Evolutionary conservation across 2,797 vertebrate species (phyloP), one percentile per base, ranked within the genome.

Genomic region (Anguilla anguilla): DNA sequence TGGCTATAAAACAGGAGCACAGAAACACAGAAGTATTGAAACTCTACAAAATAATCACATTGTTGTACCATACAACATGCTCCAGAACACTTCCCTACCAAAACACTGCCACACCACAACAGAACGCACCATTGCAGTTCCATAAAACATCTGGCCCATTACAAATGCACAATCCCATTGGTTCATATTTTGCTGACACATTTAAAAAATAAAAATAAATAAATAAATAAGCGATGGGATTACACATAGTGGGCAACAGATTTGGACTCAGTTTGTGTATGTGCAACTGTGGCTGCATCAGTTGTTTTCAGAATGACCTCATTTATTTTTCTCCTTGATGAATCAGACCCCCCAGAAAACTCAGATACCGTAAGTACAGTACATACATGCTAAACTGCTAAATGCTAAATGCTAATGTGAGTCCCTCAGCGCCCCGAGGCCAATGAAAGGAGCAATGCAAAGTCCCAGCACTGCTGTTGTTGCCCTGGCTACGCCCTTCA

Each of bases 401-500:
- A 74, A 15, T 79, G 74, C 74, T 43, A 79, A 79, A 79, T 82
- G 79, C 43, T 82, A 82, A 82, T 25, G 46, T 19, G 17, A 77
- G 72, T 43, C 35, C 51, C 46, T 82, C 43, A 9, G 46, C 79
- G 10, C 17, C 46, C 79, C 1, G 7, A 82, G 79, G 79, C 79
- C 19, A 25, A 49, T 51, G 79, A 51, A 82, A 82, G 79, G 19
- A 25, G 6, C 79, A 49, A 49, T 82, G 46, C 22, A 82, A 82
- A 82, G 79, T 49, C 79, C 43, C 46, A n/a, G 46, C 79, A 49
- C 79, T 25, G 43, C 22, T 82, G 46, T 51, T 82, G 79, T 82
- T 82, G 79, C 79, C 79, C 79, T 82, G 43, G 79, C 43, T 82
- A 82, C 79, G 43, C 74, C 79, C 79, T 82, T 82, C 79, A 51